Evolutionary conservation across 2,113 vertebrate species (phyloP), one percentile per base, ranked within the genome.

Genomic region (Amphilophus citrinellus): DNA sequence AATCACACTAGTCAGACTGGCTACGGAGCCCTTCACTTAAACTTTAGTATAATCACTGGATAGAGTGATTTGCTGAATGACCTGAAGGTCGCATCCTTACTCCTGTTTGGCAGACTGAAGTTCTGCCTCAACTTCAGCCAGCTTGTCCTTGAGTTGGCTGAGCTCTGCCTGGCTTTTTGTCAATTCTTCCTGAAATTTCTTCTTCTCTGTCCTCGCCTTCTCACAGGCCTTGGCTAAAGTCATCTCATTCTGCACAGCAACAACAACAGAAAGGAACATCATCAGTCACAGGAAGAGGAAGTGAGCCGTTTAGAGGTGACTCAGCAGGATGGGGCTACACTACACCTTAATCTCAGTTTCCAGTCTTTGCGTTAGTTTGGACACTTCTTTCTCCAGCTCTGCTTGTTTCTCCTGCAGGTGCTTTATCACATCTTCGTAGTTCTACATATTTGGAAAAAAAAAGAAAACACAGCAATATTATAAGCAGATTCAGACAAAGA

Each of bases 91-190:
- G 44, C 27, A 30, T 62, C 20, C 97, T 97, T 93, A 99, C 98
- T 98, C 96, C 47, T 98, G 96, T 84, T 97, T 94, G 83, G 97
- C 96, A 4, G 92, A 95, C 79, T 96, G 94, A 53, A 99, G 97
- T 32, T 98, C 96, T 18, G 87, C 96, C 92, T 98, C 97, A 0
- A 94, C 96, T 63, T 97, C 96, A 27, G 96, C 93, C 73, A 98
- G 94, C 11, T 93, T 95, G 59, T 92, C 95, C 68, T 93, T 95
- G 85, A 99, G 94, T 32, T 58, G 44, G 9, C 93, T 84, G 62
- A 96, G 96, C 93, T 98, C 97, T n/a, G 95, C 76, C 63, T 95
- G 80, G 80, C 93, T 96, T 39, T 89, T 89, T 85, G 92, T 93
- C 47, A 97, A 90, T 62, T 95, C 96, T 61, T 93, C 94, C 61